Base-by-base conservation (phyloP, 92 coral and sea anemone species). In the Parazoanthus swiftii region DNA sequence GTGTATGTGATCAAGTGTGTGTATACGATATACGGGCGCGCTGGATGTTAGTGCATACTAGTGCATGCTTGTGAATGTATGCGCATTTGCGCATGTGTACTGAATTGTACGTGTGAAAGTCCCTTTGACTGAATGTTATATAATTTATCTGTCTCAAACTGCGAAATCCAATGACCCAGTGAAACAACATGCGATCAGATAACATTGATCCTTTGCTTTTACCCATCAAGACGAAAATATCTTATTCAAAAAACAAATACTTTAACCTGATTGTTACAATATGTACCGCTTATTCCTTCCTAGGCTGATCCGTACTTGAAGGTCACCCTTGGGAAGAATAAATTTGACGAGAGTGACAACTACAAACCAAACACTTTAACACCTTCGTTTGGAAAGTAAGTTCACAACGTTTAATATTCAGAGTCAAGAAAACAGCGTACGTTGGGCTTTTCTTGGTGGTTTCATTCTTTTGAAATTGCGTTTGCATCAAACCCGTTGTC, bases 291-390 rank as follows among this genome's bases (percentile, higher is more conserved):
- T 3, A 68, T 79, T 73, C 13, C 82, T 5, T 81, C 89, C 68
- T 83, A 95, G 98, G 98, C 98, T 59, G 98, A 96, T 86, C 98
- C 98, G 11, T 96, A 94, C 82, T 81, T 96, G 73, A 80, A 91
- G 46, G 93, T 94, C 18, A 87, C 95, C 38, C 92, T 96, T 85
- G 98, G 98, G 15, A 90, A 90, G 25, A 92, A 81, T 54, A 90
- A 87, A 20, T 79, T 77, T 82, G 88, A 91, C 63, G 90, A 88
- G 48, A 29, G 77, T 63, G 89, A 85, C 3, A 83, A 89, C 44
- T 89, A 85, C 85, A 91, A 89, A 36, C 80, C 89, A 14, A 92
- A 95, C 81, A 92, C 95, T 5, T 83, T 95, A 33, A 83, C 94
- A 21, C 96, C 95, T 0, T 76, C 71, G 8, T 95, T 95, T 88